A percentile compares a stretch with the other conserved stretches of the same genome.
phyloP scores from a whole-genome alignment of 2,797 vertebrate species.

The Myotis planiceps region DNA sequence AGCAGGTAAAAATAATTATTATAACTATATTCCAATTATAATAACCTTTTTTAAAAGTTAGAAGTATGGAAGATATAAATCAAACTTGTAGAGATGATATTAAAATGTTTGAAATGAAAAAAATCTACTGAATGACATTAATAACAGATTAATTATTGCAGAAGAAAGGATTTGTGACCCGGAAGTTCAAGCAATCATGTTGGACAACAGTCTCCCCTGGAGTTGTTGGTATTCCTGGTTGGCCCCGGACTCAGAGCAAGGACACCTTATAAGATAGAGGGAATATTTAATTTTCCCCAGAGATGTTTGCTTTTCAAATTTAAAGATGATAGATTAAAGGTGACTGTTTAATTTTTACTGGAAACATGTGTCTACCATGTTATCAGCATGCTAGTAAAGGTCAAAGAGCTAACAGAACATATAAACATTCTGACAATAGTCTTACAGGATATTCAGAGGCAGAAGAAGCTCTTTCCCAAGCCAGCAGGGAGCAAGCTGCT shows the following conservation, averaged over 20 bases:
- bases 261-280: neutral
- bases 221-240: neutral
- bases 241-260: neutral
- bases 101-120: neutral
- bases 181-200: neutral
- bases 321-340: neutral
- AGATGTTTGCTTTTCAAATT: neutral
- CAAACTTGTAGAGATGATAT: neutral
- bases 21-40: neutral
- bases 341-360: neutral
- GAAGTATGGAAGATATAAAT: neutral
- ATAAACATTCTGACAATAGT: neutral
- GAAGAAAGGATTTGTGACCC: neutral
- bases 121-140: neutral
- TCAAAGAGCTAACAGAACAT: neutral
- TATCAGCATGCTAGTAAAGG: neutral
- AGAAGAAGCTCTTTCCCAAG: neutral
- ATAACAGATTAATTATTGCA: neutral
- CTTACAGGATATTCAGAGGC: neutral
- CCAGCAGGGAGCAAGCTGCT: neutral
- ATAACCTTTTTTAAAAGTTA: neutral
- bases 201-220: neutral
- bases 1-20: neutral
- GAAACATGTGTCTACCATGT: neutral
- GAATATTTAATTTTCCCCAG: neutral